Percentiles rank a stretch among this genome's conserved stretches.
Evolutionary conservation across 2,113 vertebrate genomes (phyloP).

Genomic region (Trogon surrucura): DNA sequence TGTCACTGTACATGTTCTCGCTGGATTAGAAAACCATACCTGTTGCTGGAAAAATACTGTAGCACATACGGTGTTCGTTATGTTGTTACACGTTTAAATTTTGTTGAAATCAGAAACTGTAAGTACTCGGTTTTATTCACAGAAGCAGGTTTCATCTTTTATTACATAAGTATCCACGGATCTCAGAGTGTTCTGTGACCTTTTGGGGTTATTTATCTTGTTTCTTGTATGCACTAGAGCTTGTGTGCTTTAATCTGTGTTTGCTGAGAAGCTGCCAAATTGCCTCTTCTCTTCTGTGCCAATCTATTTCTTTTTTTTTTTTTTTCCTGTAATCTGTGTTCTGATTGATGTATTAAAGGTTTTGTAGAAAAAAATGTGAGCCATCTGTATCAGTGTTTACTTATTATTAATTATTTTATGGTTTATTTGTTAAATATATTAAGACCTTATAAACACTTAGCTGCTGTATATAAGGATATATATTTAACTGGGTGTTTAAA

Average conservation of each 20-base stretch:
- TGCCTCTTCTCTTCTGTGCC: slow-evolving; percentile 33
- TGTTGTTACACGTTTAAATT: neutral
- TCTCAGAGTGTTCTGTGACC: slow-evolving; percentile 17
- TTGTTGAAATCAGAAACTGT: neutral
- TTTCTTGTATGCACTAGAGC: neutral
- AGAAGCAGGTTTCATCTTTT: slow-evolving; percentile 9
- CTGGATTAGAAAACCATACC: neutral
- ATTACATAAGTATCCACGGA: slow-evolving; percentile 21
- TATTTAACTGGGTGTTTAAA: neutral
- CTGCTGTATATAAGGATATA: neutral
- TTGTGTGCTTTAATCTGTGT: slow-evolving; percentile 60
- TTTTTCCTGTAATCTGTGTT: slow-evolving; percentile 38
- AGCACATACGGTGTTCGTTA: neutral
- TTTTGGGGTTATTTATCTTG: slow-evolving; percentile 34
- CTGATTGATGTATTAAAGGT: slow-evolving; percentile 56
- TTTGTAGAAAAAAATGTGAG: neutral
- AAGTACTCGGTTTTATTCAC: slow-evolving; percentile 4
- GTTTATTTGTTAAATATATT: neutral
- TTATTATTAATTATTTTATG: neutral
- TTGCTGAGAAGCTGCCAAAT: slow-evolving; percentile 65
- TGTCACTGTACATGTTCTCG: neutral
- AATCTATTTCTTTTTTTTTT: neutral
- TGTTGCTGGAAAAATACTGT: neutral
- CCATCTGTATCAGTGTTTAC: neutral
- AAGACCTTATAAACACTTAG: neutral